These are phyloP conservation scores for Cerastis rubricosa DNA, from an alignment of 2,888 invertebrate genomes.

Conservation along the genomic window DNA sequence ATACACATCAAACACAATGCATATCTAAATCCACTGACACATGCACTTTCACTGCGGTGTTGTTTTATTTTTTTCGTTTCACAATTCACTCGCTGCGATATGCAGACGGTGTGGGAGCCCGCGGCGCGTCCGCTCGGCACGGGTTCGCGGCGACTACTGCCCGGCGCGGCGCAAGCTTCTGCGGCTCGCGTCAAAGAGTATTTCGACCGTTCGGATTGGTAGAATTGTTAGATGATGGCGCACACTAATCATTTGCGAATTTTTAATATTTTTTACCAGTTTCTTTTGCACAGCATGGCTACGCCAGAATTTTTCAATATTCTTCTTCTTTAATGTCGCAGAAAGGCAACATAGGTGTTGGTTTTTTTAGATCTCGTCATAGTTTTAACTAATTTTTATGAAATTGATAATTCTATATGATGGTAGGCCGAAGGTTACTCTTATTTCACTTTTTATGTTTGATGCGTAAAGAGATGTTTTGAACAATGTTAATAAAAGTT, in stretches of 20 bases:
- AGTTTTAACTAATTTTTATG: neutral
- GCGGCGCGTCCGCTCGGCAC: constrained; percentile 76
- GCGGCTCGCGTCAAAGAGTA: constrained; percentile 81
- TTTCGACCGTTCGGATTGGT: constrained; percentile 73
- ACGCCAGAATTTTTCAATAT: neutral
- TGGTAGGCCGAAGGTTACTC: neutral
- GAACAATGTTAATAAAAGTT: too few species aligned
- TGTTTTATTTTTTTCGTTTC: constrained; percentile 77
- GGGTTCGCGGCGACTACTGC: constrained; percentile 82
- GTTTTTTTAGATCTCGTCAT: neutral
- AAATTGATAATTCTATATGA: neutral
- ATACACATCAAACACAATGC: constrained; percentile 79
- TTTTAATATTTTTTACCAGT: constrained; percentile 47
- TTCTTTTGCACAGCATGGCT: constrained; percentile 10
- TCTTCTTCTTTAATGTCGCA: neutral
- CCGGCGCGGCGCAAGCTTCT: constrained; percentile 84
- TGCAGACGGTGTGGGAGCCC: constrained; percentile 65
- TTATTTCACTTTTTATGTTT: neutral
- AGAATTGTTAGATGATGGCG: constrained; percentile 78
- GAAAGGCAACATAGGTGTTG: neutral
- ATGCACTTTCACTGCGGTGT: constrained; percentile 76
- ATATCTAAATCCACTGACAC: constrained; percentile 78
- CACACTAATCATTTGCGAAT: constrained; percentile 63
- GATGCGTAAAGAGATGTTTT: neutral
- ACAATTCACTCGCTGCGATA: constrained; percentile 79